A percentile compares a stretch with the other conserved stretches of the same genome.
These are phyloP conservation scores for Venustaconcha ellipsiformis DNA, from an alignment of 1,140 invertebrate species.

Conservation along the genomic window DNA sequence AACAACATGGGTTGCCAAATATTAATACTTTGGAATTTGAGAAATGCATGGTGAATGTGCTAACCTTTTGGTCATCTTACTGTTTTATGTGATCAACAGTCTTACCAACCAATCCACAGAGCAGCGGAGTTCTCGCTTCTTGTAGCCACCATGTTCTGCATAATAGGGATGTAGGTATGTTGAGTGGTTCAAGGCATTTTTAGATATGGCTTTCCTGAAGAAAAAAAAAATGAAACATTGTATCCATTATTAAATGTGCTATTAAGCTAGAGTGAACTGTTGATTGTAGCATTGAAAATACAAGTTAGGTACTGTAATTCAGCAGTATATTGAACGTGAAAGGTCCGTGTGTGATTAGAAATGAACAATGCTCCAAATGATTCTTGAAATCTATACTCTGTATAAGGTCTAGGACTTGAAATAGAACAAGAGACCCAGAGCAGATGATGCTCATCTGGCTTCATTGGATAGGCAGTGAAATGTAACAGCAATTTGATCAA, in stretches of 20 bases:
- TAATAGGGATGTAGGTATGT: conserved; percentile 62
- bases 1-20: not conserved
- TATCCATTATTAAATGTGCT: not conserved
- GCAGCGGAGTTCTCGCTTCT: conserved; percentile 58
- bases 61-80: not conserved
- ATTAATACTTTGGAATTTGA: conserved; percentile 2
- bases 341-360: no score
- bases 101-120: conserved; percentile 66
- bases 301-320: no score
- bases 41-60: not conserved
- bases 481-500: no score
- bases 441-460: no score
- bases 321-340: no score
- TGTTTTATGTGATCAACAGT: not conserved
- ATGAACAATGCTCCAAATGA: no score
- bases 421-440: no score
- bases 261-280: no score
- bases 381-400: no score
- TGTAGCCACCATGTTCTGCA: conserved; percentile 54
- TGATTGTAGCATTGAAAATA: no score
- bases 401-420: no score
- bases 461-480: no score
- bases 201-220: conserved; percentile 64
- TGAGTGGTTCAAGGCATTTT: conserved; percentile 51
- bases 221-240: conserved; percentile 28